Evolutionary conservation across 2,888 invertebrate genomes (phyloP), one percentile per base, ranked within the genome.

Genomic region (Orchesellides sinensis): DNA sequence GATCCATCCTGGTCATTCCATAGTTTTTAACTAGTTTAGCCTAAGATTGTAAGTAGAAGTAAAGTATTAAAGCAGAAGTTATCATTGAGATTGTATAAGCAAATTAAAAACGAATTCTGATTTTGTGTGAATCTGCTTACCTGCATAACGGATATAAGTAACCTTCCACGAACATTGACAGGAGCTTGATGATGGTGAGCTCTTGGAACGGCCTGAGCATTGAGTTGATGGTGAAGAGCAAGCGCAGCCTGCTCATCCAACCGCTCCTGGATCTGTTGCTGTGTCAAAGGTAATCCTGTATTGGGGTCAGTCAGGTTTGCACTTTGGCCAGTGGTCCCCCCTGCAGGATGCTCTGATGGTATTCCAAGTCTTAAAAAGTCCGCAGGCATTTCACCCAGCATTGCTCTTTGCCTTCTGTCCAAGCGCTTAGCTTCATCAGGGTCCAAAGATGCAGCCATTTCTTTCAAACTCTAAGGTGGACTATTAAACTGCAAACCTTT

Each of bases 1-100:
- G 98, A 91, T 98, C 98, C 98, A 98, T 98, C 80, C 96, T 93
- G 0, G 96, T 95, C 89, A 98, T 92, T 10, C 98, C 98, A 92
- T 98, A 98, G 90, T 98, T 98, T 91, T 98, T 97, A 8, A 95
- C 94, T 83, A 98, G 92, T 91, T 96, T 96, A 2, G 97, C 98
- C 92, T 93, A 88, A n/a, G 27, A 81, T 35, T 32, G 65, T 29
- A 68, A 61, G 32, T 32, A 32, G 32, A 32, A 32, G 6, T 5
- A 32, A 10, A 32, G 10, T 6, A 32, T 32, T 32, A 32, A 32
- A 32, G 10, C 32, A 5, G 32, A 6, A 32, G 5, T 32, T 10
- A 5, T 5, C 10, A 5, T 32, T 32, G 5, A 32, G 32, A 32
- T 32, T 32, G 32, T 32, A 32, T 6, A 6, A 5, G 10, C 32